Evolutionary conservation across 2,113 vertebrate species (phyloP).

Genomic region (Sinosuthora webbiana): DNA sequence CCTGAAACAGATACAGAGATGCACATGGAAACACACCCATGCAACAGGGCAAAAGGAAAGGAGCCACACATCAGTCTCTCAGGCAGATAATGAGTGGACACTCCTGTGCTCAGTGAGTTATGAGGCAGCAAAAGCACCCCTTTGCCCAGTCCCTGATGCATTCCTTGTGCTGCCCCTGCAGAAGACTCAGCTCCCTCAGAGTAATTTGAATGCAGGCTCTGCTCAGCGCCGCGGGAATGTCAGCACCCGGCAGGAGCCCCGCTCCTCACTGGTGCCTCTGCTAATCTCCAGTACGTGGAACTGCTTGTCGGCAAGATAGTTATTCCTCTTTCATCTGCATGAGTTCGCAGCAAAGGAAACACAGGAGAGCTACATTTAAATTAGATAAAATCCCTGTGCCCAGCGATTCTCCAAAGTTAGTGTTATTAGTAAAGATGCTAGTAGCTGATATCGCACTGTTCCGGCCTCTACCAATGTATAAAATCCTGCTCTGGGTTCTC

Average conservation of each 20-base stretch:
- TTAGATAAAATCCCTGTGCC: slow-evolving; percentile 12
- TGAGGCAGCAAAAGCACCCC: neutral
- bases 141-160: neutral
- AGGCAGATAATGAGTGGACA: neutral
- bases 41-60: neutral
- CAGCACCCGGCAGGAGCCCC: slow-evolving; percentile 1
- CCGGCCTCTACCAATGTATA: neutral
- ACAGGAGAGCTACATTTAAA: slow-evolving; percentile 34
- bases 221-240: neutral
- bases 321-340: neutral
- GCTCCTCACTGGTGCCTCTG: neutral
- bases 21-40: accelerated
- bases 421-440: slow-evolving; percentile 12
- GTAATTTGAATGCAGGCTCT: neutral
- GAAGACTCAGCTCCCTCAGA: neutral
- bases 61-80: accelerated
- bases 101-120: neutral
- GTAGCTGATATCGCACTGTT: neutral
- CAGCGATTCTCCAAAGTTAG: neutral
- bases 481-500: neutral
- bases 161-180: neutral
- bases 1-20: neutral
- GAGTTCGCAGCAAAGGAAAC: neutral
- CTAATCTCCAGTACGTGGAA: neutral
- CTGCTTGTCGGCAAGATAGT: neutral